A percentile compares a stretch with the other conserved stretches of the same genome.
Conservation (phyloP, 2,797 vertebrate genomes). For the Intellagama lesueurii region DNA sequence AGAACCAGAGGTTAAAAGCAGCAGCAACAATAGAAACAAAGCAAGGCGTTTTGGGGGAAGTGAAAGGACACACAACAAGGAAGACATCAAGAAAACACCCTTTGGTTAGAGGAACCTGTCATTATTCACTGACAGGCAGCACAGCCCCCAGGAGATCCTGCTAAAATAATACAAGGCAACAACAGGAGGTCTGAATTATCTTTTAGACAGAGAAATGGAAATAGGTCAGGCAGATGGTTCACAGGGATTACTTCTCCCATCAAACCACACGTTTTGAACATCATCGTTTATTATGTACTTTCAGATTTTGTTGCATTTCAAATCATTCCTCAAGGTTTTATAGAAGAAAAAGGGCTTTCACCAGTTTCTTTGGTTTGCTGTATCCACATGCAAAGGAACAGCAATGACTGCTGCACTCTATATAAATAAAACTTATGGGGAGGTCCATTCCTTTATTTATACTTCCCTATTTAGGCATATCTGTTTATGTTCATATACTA, state of each 20-base stretch:
- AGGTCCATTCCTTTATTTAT: too few relatives aligned
- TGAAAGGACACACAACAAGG: not conserved
- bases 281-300: not conserved
- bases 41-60: not conserved
- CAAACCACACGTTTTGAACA: not conserved
- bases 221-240: not conserved
- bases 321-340: not conserved
- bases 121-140: conserved; percentile 29
- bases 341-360: not conserved
- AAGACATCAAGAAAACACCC: conserved; percentile 25
- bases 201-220: conserved; percentile 1
- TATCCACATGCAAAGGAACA: not conserved
- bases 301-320: not conserved
- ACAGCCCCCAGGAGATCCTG: conserved; percentile 32
- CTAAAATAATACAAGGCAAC: conserved; percentile 51
- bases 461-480: too few relatives aligned
- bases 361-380: not conserved
- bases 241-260: not conserved
- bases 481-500: too few relatives aligned
- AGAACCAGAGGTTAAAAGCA: not conserved
- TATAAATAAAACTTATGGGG: not conserved
- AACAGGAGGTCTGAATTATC: conserved; percentile 14
- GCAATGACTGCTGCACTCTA: not conserved
- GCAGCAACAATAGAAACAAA: not conserved
- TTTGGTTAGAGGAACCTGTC: conserved; percentile 37